Percentiles rank a stretch among this genome's conserved stretches.
Evolutionary conservation across 2,113 vertebrate genomes (phyloP).

Genomic region (Ptyas mucosa): DNA sequence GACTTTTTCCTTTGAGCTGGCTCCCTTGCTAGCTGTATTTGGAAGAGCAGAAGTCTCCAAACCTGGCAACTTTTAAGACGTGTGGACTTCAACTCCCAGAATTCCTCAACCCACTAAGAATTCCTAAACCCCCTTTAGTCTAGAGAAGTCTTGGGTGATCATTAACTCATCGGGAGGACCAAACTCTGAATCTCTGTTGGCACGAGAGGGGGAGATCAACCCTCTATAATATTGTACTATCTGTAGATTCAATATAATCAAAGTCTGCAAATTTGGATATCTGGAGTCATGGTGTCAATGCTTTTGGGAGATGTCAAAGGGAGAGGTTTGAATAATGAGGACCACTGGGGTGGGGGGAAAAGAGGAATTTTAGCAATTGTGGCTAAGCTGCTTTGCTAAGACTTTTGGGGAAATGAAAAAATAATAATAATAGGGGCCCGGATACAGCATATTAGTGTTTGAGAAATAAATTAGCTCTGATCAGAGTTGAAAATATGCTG

Average conservation of each 20-base stretch:
- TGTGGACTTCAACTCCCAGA: not conserved
- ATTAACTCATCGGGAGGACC: not conserved
- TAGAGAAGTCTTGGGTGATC: not conserved
- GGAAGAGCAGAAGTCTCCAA: not conserved
- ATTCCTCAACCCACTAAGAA: not conserved
- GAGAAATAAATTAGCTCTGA: not conserved
- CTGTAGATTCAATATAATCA: not conserved
- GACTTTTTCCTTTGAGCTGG: not conserved
- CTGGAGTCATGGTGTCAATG: not conserved
- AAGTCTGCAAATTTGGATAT: not conserved
- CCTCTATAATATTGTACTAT: not conserved
- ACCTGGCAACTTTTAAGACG: not conserved
- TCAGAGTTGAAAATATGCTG: not conserved
- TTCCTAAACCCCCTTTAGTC: not conserved
- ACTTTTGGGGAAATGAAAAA: not conserved
- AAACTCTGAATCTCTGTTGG: not conserved
- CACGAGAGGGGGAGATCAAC: conserved; percentile 39
- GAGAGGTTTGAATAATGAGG: not conserved
- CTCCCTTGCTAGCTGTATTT: not conserved
- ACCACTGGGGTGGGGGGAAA: rapidly evolving
- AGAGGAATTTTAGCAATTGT: not conserved
- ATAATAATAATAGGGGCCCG: no score
- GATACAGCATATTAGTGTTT: no score
- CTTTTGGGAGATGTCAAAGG: no score
- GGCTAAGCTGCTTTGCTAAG: not conserved